These are phyloP conservation scores for Nycticryphes semicollaris DNA, from an alignment of 2,113 vertebrate genomes.

Conservation along the genomic window DNA sequence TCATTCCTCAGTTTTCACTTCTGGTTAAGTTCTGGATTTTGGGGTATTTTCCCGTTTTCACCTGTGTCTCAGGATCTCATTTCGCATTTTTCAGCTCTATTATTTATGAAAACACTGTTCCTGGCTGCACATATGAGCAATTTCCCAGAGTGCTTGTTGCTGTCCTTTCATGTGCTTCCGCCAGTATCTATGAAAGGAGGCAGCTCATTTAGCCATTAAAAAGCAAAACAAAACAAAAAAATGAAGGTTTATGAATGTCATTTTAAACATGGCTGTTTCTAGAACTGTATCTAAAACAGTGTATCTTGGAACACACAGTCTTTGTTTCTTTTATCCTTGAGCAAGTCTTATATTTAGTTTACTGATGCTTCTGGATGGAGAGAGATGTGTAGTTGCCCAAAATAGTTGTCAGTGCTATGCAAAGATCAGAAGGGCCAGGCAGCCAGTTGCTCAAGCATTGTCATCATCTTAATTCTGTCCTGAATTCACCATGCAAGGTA, in stretches of 20 bases:
- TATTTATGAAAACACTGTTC: neutral
- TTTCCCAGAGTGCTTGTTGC: neutral
- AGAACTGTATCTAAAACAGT: neutral
- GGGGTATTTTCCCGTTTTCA: neutral
- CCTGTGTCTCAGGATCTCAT: constrained; percentile 20
- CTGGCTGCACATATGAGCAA: neutral
- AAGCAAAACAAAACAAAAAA: neutral
- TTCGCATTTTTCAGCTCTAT: neutral
- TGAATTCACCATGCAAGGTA: neutral
- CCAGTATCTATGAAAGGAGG: neutral
- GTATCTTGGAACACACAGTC: neutral
- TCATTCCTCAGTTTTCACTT: neutral
- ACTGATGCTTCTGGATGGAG: neutral
- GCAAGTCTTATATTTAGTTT: neutral
- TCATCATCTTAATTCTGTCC: neutral
- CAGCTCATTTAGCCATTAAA: neutral
- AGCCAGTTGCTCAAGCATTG: neutral
- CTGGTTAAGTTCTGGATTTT: neutral
- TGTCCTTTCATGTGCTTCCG: neutral
- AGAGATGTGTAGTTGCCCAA: neutral
- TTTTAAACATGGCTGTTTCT: neutral
- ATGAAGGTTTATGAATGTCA: neutral
- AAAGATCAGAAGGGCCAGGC: neutral
- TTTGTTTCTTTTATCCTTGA: neutral
- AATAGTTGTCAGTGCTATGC: neutral